A percentile compares a stretch with the other conserved stretches of the same genome.
Conservation (phyloP, 2,888 invertebrate genomes). For the Ennomos quercinarius region DNA sequence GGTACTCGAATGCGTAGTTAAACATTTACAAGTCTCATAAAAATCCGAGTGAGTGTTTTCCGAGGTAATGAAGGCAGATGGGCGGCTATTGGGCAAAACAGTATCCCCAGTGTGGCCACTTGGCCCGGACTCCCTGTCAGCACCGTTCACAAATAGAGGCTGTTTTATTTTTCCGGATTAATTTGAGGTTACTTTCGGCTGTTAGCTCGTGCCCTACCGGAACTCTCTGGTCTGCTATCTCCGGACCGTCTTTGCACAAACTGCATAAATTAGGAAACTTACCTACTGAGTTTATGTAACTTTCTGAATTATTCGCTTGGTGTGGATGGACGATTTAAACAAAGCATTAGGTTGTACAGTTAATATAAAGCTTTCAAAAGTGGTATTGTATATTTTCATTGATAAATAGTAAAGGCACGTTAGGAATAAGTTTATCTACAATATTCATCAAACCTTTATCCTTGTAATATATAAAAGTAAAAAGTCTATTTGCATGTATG, state of each 20-base stretch:
- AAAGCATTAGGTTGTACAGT: neutral
- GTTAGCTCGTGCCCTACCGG: slow-evolving; percentile 35
- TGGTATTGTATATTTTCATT: too few relatives aligned
- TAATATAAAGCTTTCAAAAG: too few relatives aligned
- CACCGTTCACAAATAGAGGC: slow-evolving; percentile 57
- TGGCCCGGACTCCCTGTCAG: slow-evolving; percentile 60
- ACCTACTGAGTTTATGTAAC: slow-evolving; percentile 3
- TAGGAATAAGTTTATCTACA: too few relatives aligned
- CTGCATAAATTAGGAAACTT: slow-evolving; percentile 29
- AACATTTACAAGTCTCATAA: slow-evolving; percentile 57
- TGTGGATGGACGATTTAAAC: neutral
- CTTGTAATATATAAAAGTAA: too few relatives aligned
- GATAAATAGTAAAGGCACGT: too few relatives aligned
- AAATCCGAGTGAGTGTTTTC: slow-evolving; percentile 58
- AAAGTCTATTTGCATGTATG: too few relatives aligned
- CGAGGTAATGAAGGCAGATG: slow-evolving; percentile 62
- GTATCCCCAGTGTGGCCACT: slow-evolving; percentile 56
- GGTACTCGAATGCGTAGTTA: slow-evolving; percentile 47
- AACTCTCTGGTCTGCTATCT: slow-evolving; percentile 20
- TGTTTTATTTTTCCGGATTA: slow-evolving; percentile 67
- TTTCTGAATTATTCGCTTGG: neutral
- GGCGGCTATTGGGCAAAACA: slow-evolving; percentile 59
- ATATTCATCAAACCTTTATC: too few relatives aligned
- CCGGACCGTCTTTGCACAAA: slow-evolving; percentile 36
- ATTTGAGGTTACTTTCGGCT: slow-evolving; percentile 67